These are phyloP conservation scores for Myotis daubentonii DNA, from an alignment of 2,797 vertebrate species.

Conservation along the genomic window DNA sequence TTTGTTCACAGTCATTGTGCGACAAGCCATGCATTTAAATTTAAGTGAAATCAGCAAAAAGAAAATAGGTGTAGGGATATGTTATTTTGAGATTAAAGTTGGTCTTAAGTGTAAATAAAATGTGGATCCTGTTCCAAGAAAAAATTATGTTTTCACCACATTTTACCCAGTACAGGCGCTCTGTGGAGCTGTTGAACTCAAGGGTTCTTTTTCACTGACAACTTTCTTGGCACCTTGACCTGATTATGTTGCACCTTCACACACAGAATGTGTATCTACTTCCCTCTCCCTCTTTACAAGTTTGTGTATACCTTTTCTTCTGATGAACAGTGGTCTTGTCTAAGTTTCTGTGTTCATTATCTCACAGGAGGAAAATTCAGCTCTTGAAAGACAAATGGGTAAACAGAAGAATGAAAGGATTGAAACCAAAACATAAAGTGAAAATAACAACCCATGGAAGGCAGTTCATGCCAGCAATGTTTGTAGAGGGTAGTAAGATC, in stretches of 20 bases:
- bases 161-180: neutral
- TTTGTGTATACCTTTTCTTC: neutral
- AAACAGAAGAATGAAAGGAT: neutral
- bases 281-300: neutral
- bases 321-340: neutral
- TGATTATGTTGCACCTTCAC: neutral
- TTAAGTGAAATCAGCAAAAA: neutral
- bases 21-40: neutral
- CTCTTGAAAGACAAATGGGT: neutral
- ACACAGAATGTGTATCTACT: neutral
- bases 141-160: neutral
- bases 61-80: neutral
- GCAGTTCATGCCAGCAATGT: neutral
- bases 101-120: neutral
- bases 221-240: neutral
- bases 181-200: neutral
- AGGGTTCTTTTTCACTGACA: neutral
- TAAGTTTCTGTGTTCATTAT: neutral
- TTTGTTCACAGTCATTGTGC: neutral
- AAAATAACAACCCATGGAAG: neutral
- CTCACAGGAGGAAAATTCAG: neutral
- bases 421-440: neutral
- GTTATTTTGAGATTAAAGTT: neutral
- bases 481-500: neutral
- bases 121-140: neutral